Base-by-base conservation (phyloP, 92 coral and sea anemone genomes). In the Palythoa grandis region DNA sequence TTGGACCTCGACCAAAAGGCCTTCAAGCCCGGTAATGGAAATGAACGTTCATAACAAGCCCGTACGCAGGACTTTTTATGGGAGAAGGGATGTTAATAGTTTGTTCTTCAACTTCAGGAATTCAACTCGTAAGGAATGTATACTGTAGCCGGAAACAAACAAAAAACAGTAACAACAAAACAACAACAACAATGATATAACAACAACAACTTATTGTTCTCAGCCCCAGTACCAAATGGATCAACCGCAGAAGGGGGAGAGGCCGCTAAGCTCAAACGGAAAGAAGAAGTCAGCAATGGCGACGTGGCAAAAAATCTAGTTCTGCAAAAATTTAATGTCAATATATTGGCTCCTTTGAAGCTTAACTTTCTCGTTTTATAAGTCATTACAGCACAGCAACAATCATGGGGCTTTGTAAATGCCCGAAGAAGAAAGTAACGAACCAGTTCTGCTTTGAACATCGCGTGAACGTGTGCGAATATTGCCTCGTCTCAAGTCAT, bases 371-470 rank as follows among this genome's bases (percentile, higher is more conserved):
- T 3, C n/a, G 15, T 47, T 57, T 56, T 6, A 20, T 14, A 50
- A 37, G 35, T 12, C 3, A 22, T 4, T 29, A 40, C 52, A 69
- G 40, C 39, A 57, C 54, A 77, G 2, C 47, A 71, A 14, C 37
- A 58, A 87, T n/a, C 77, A 97, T 95, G 99, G 99, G 98, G 20
- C 88, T 97, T 66, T 97, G 99, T 82, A 97, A 97, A 88, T 97
- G 99, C 76, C 97, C 99, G 16, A 97, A 95, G 93, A 97, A 97
- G 93, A 97, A 97, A 78, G 99, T 97, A 7, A 97, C 99, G 24
- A 97, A 95, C 38, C 99, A 97, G 67, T 97, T 97, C 86, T 97
- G 99, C 95, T 97, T 97, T 73, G 99, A 97, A 97, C 99, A 97
- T 87, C 99, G 99, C 48, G 98, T 97, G 58, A 97, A 97, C 82